These are phyloP conservation scores for Idaea biselata DNA, from an alignment of 2,888 invertebrate genomes.

Conservation along the genomic window DNA sequence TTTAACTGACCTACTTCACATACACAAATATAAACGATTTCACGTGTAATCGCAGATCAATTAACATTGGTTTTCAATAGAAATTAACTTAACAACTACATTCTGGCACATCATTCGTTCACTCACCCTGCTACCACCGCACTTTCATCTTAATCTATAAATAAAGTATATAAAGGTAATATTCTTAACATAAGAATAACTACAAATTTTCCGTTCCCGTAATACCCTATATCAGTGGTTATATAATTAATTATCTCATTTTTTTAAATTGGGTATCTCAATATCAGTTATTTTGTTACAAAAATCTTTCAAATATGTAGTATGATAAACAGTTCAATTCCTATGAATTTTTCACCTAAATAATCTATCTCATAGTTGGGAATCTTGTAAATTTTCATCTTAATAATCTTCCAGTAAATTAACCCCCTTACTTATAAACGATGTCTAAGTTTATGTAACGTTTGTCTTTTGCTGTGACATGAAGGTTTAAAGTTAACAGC, in stretches of 20 bases:
- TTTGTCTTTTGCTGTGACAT: no score
- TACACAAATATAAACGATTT: neutral
- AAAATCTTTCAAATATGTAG: no score
- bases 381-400: no score
- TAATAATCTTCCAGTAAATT: no score
- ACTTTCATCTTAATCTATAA: constrained; percentile 47
- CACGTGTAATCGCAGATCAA: constrained; percentile 52
- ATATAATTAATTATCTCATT: neutral
- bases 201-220: constrained; percentile 48
- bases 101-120: constrained; percentile 63
- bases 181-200: constrained; percentile 78
- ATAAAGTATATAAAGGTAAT: constrained; percentile 62
- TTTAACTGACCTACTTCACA: neutral
- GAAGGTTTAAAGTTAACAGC: no score
- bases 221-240: constrained; percentile 29
- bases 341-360: no score
- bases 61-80: constrained; percentile 37
- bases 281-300: no score
- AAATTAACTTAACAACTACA: constrained; percentile 44
- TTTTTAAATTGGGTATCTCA: no score
- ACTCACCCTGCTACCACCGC: constrained; percentile 54
- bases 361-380: no score
- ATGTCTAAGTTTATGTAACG: no score
- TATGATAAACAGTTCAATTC: no score
- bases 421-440: no score